Conservation (phyloP, 2,888 invertebrate genomes). For the Endomychus coccineus region DNA sequence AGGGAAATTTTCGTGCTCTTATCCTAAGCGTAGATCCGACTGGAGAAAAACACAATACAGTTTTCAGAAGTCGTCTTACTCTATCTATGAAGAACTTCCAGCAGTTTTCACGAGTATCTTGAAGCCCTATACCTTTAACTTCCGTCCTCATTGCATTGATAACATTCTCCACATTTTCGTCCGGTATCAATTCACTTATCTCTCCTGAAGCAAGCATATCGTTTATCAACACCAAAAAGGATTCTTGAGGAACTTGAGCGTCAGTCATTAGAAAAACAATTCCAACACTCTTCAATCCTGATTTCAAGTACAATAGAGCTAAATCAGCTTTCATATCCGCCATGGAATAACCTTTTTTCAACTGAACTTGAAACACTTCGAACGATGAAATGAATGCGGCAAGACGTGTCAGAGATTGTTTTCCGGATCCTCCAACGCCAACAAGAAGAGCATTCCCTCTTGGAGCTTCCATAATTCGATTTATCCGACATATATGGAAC, state of each 20-base stretch:
- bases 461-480: conserved; percentile 85
- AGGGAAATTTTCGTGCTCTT: conserved; percentile 87
- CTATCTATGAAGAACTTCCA: conserved; percentile 93
- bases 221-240: conserved; percentile 85
- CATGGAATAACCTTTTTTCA: conserved; percentile 82
- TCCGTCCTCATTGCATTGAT: conserved; percentile 68
- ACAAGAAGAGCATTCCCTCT: conserved; percentile 86
- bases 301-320: conserved; percentile 74
- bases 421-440: conserved; percentile 93
- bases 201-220: conserved; percentile 91
- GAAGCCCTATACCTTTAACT: conserved; percentile 72
- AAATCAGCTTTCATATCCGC: conserved; percentile 68
- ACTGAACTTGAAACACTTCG: conserved; percentile 88
- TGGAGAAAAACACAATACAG: conserved; percentile 88
- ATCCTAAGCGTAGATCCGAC: conserved; percentile 83
- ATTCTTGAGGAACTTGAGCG: conserved; percentile 85
- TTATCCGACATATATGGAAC: conserved; percentile 86
- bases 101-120: conserved; percentile 85
- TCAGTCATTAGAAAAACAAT: conserved; percentile 90
- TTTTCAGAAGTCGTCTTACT: conserved; percentile 67
- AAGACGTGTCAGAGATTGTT: conserved; percentile 82
- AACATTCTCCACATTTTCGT: conserved; percentile 86
- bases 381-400: conserved; percentile 84
- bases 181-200: conserved; percentile 81
- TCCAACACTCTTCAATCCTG: conserved; percentile 73